Conservation (phyloP, 2,888 invertebrate species). For the Harpalus rufipes region DNA sequence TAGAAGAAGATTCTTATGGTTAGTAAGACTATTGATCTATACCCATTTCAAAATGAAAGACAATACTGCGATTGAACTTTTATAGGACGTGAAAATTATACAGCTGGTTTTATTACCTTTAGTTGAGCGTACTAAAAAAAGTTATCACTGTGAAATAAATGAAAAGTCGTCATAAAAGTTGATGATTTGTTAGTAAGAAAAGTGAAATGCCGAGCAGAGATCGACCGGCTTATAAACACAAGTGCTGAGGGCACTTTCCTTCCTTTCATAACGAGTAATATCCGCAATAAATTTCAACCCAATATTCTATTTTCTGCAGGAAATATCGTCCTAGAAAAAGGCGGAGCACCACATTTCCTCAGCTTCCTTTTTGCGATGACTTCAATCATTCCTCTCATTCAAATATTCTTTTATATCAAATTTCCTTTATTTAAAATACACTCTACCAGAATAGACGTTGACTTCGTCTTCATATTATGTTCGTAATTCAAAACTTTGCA, state of each 20-base stretch:
- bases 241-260: slow-evolving; percentile 52
- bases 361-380: slow-evolving; percentile 19
- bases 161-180: neutral
- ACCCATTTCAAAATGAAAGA: too few species aligned
- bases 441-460: neutral
- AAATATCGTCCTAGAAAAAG: slow-evolving; percentile 56
- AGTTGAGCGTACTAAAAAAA: neutral
- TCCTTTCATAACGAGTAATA: slow-evolving; percentile 63
- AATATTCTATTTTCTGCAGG: slow-evolving; percentile 63
- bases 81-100: neutral
- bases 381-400: slow-evolving; percentile 23
- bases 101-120: neutral
- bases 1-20: too few species aligned
- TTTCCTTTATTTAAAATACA: slow-evolving; percentile 31
- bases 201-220: slow-evolving; percentile 22
- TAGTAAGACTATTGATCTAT: too few species aligned
- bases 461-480: neutral
- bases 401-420: slow-evolving; percentile 34
- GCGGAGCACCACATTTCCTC: slow-evolving; percentile 27
- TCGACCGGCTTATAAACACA: slow-evolving; percentile 44
- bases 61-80: neutral
- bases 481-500: neutral
- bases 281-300: slow-evolving; percentile 62
- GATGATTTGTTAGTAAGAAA: slow-evolving; percentile 18
- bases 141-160: neutral